These are phyloP conservation scores for Heloderma charlesbogerti DNA, from an alignment of 2,113 vertebrate genomes.

Conservation along the genomic window DNA sequence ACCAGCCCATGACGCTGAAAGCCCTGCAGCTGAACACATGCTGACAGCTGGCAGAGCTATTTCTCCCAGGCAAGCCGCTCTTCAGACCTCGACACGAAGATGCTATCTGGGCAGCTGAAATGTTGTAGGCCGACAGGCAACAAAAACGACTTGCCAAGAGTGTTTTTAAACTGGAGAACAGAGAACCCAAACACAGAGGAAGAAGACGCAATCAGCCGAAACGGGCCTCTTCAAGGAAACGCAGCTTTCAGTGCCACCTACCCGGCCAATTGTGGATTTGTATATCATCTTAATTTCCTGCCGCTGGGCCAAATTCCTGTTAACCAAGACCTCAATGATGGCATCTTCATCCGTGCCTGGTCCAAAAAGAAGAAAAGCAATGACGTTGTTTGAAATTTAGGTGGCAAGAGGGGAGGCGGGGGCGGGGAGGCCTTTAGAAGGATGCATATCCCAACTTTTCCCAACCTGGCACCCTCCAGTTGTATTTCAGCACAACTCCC, in stretches of 20 bases:
- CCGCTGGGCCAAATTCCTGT: conserved; percentile 86
- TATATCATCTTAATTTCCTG: conserved; percentile 90
- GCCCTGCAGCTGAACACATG: no score
- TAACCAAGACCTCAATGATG: conserved; percentile 81
- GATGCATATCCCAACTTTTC: no score
- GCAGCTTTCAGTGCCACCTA: conserved; percentile 57
- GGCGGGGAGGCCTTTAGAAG: no score
- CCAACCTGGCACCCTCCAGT: no score
- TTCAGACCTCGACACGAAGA: background rate
- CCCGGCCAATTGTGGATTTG: conserved; percentile 90
- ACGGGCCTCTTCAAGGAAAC: background rate
- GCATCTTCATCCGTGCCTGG: conserved; percentile 91
- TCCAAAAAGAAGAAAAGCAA: background rate
- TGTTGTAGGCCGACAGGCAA: background rate
- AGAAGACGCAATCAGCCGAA: background rate
- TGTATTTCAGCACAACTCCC: no score
- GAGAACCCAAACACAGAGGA: background rate
- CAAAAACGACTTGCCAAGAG: background rate
- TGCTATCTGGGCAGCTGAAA: background rate
- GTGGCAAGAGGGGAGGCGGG: background rate
- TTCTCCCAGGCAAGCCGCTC: no score
- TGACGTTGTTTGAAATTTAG: conserved; percentile 4
- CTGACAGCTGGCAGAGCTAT: no score
- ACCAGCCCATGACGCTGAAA: no score
- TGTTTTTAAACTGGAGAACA: background rate